Evolutionary conservation across 2,113 vertebrate species (phyloP), one percentile per base, ranked within the genome.

Genomic region (Pristiophorus japonicus): DNA sequence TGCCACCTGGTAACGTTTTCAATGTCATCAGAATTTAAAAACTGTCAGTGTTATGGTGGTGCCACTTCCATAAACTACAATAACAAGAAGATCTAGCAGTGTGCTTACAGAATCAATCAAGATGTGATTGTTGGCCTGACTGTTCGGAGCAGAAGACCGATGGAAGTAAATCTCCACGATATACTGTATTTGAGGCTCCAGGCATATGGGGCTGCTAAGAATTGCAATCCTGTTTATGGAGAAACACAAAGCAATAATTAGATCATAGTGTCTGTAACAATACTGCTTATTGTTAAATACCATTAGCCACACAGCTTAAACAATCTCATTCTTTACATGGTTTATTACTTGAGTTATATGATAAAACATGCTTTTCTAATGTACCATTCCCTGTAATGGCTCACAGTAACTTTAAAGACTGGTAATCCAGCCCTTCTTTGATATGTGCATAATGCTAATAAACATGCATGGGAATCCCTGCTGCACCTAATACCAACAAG

Each of bases 91-190:
- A 63, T 92, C 18, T 38, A 47, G 1, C 65, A 51, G 20, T 18
- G 66, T 51, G 96, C 98, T 98, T 97, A 99, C 98, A 81, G 98
- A 98, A 96, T 99, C 98, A 73, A 99, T 97, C 95, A 99, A 97
- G 96, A 98, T 97, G 96, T 97, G 97, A 0, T 97, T 96, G 95
- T 96, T 97, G 55, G 81, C 34, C 0, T 96, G 96, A 75, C 95
- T 70, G 38, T 97, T 96, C 30, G 96, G 95, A 65, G 96, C 96
- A 47, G 96, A 96, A 45, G 96, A 67, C 94, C 97, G 98, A 96
- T 97, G 97, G 96, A 99, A 99, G 96, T 97, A 96, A 51, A 98
- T 95, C n/a, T 99, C 98, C 96, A 99, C 96, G 95, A 97, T 97
- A 96, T 99, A 98, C 0, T 96, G 96, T 34, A 67, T 96, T 67